Evolutionary conservation across 2,113 vertebrate genomes (phyloP).

Genomic region (Nicator chloris): DNA sequence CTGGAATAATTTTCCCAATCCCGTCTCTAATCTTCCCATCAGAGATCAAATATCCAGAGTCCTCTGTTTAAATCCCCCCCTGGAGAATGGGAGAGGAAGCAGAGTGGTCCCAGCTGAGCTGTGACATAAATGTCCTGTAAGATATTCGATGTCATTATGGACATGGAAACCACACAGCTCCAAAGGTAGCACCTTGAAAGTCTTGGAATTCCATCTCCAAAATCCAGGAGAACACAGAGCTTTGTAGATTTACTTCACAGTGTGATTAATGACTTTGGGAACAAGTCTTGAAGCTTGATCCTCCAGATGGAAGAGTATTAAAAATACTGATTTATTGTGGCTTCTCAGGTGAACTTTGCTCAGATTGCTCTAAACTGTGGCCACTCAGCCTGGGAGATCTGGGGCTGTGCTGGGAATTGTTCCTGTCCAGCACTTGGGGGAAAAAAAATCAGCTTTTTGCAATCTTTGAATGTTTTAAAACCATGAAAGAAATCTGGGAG

Average conservation of each 20-base stretch:
- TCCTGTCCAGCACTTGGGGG: neutral
- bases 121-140: neutral
- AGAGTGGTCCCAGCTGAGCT: neutral
- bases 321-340: neutral
- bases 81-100: neutral
- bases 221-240: neutral
- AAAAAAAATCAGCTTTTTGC: neutral
- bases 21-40: neutral
- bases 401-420: neutral
- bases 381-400: neutral
- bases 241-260: neutral
- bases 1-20: neutral
- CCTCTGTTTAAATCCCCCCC: neutral
- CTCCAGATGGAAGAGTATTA: neutral
- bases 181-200: neutral
- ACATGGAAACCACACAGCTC: neutral
- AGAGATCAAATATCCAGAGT: neutral
- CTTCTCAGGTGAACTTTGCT: neutral
- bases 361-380: neutral
- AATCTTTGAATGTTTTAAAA: neutral
- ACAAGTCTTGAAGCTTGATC: neutral
- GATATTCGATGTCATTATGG: accelerated
- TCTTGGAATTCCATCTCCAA: neutral
- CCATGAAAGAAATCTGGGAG: neutral
- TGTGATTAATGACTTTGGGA: neutral